Evolutionary conservation across 2,797 vertebrate genomes (phyloP).

Genomic region (Vultur gryphus): DNA sequence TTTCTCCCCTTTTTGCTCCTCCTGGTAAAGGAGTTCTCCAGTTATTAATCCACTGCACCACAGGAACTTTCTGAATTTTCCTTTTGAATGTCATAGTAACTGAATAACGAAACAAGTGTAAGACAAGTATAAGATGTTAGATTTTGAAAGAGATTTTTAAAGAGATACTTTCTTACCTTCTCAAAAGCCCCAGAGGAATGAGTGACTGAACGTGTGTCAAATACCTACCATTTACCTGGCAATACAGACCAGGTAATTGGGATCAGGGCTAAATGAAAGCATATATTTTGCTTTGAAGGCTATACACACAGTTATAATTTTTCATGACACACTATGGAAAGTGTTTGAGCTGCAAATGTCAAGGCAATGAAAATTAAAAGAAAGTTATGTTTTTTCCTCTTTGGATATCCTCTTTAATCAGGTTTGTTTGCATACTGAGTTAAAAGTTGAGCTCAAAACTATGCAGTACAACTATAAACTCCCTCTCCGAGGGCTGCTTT

Average conservation of each 20-base stretch:
- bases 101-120: neutral
- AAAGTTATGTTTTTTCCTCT: neutral
- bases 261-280: neutral
- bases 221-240: neutral
- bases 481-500: neutral
- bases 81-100: constrained; percentile 16
- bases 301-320: neutral
- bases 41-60: neutral
- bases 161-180: neutral
- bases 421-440: neutral
- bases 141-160: neutral
- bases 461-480: neutral
- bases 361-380: constrained; percentile 11
- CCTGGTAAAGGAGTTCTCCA: neutral
- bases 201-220: neutral
- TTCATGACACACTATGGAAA: neutral
- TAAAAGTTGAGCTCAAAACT: neutral
- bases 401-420: constrained; percentile 20
- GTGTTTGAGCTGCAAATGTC: constrained; percentile 10
- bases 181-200: neutral
- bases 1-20: neutral
- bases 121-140: neutral
- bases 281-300: neutral
- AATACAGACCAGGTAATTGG: neutral
- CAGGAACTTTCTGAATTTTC: neutral